Conservation (phyloP, 2,888 invertebrate species). For the Drosophila parthenogenetica region DNA sequence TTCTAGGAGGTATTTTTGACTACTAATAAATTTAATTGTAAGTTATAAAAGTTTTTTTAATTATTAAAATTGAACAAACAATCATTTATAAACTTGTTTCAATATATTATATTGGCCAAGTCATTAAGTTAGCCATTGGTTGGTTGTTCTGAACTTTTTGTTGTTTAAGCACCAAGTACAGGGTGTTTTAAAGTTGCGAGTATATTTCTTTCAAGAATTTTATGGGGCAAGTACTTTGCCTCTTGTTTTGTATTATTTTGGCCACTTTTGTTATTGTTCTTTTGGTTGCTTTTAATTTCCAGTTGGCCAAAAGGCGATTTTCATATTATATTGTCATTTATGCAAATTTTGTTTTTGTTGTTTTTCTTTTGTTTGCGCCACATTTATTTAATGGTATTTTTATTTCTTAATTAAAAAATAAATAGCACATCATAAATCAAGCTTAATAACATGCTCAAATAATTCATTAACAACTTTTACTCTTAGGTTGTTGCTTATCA, state of each 20-base stretch:
- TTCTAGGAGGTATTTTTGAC: neutral
- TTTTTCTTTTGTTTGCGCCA: constrained; percentile 8
- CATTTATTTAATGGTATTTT: constrained; percentile 33
- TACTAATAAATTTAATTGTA: neutral
- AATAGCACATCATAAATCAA: constrained; percentile 38
- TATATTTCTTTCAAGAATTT: constrained; percentile 33
- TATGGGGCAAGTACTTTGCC: constrained; percentile 42
- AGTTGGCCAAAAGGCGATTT: constrained; percentile 25
- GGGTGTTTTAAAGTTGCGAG: neutral
- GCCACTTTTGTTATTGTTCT: constrained; percentile 29
- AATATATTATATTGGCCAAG: too few species aligned
- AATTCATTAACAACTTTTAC: neutral
- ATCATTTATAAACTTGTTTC: too few species aligned
- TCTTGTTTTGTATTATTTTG: constrained; percentile 33
- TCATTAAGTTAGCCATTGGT: too few species aligned
- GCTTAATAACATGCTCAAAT: constrained; percentile 2
- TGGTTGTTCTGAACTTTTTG: neutral
- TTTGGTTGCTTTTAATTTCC: constrained; percentile 30
- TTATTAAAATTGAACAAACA: neutral
- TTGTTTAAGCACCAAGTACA: neutral
- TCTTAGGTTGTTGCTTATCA: neutral
- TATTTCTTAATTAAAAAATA: constrained; percentile 47
- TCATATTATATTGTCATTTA: constrained; percentile 19
- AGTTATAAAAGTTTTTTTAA: neutral
- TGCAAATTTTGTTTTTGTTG: constrained; percentile 16